Evolutionary conservation across 2,888 invertebrate species (phyloP).

Genomic region (Drosophila buzzatii): DNA sequence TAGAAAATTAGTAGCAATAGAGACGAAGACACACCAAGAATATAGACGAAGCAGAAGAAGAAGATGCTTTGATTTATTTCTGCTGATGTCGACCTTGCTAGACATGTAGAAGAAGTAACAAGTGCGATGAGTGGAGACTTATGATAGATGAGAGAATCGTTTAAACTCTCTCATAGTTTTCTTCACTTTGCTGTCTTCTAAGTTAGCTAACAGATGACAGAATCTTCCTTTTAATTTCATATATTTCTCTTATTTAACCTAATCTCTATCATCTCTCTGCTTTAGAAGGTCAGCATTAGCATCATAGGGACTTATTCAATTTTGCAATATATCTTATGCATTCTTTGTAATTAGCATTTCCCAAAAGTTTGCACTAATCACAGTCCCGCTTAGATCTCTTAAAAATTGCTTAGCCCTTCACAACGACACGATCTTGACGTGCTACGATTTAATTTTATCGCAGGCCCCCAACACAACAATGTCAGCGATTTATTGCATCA

Average conservation of each 20-base stretch:
- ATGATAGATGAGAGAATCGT: too few relatives aligned
- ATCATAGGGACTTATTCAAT: neutral
- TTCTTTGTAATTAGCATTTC: neutral
- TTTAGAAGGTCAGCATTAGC: neutral
- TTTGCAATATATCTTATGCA: neutral
- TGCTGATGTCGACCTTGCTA: too few relatives aligned
- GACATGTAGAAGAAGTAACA: too few relatives aligned
- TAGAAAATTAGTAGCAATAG: neutral
- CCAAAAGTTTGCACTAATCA: neutral
- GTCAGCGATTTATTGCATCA: constrained; percentile 75
- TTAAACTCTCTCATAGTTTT: too few relatives aligned
- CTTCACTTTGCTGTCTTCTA: too few relatives aligned
- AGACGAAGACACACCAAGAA: too few relatives aligned
- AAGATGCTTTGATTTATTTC: too few relatives aligned
- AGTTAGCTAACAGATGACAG: neutral
- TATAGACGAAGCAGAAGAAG: too few relatives aligned
- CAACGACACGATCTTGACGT: constrained; percentile 56
- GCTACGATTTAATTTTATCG: constrained; percentile 75
- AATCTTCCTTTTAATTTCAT: neutral
- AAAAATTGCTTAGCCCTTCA: constrained; percentile 18
- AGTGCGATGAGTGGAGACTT: neutral
- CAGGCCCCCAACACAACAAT: constrained; percentile 58
- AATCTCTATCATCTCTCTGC: neutral
- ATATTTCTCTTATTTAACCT: neutral
- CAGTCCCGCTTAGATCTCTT: neutral